Evolutionary conservation across 2,113 vertebrate species (phyloP).

Genomic region (Leucoraja erinaceus): DNA sequence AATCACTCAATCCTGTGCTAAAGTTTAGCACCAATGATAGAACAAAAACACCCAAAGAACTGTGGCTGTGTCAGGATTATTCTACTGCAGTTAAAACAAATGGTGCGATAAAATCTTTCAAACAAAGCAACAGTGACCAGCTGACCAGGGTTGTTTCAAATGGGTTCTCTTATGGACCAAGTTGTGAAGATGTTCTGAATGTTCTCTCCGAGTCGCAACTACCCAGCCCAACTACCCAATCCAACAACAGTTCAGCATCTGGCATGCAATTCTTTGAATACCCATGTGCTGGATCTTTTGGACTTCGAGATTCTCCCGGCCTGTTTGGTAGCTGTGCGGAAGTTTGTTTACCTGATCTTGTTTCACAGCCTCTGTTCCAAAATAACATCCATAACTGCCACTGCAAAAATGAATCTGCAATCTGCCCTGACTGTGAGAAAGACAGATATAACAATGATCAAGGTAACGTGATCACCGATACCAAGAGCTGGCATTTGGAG

Average conservation of each 20-base stretch:
- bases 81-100: conserved; percentile 44
- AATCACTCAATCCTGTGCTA: conserved; percentile 63
- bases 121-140: conserved; percentile 40
- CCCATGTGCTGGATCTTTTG: conserved; percentile 30
- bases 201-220: conserved; percentile 46
- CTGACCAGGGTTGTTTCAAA: conserved; percentile 56
- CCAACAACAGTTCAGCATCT: not conserved
- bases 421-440: conserved; percentile 40
- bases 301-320: conserved; percentile 45
- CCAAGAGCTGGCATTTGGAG: conserved; percentile 46
- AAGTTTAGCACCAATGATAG: conserved; percentile 53
- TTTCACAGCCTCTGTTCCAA: conserved; percentile 47
- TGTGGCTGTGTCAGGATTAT: conserved; percentile 50
- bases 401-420: conserved; percentile 17
- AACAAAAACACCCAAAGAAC: conserved; percentile 53
- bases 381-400: not conserved
- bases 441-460: not conserved
- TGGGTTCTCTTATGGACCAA: conserved; percentile 56
- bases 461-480: conserved; percentile 40
- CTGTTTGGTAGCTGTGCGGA: conserved; percentile 49
- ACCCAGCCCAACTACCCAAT: no score
- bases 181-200: conserved; percentile 62
- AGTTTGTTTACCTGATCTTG: conserved; percentile 63
- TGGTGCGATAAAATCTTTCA: conserved; percentile 38
- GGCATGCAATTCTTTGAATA: conserved; percentile 30